A percentile compares a stretch with the other conserved stretches of the same genome.
phyloP scores from a whole-genome alignment of 2,113 vertebrate species.

The Bubalus kerabau region DNA sequence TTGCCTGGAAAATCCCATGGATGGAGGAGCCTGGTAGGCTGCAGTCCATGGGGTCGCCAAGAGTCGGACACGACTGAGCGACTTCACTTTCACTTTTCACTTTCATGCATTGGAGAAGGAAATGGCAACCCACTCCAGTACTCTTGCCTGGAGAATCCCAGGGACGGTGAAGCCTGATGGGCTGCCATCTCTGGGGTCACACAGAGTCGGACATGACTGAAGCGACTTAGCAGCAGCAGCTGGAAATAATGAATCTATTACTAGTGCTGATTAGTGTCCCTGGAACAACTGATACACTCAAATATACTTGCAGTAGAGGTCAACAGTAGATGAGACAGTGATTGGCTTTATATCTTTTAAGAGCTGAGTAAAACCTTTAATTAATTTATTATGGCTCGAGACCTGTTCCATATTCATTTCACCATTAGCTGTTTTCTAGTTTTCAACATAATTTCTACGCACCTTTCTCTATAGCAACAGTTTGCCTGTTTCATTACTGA shows the following conservation, averaged over 20 bases:
- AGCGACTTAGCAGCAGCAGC: too few relatives aligned
- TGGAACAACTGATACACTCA: background rate
- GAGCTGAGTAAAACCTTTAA: conserved; percentile 23
- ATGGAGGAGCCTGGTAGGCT: too few relatives aligned
- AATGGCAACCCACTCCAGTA: too few relatives aligned
- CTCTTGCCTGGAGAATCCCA: too few relatives aligned
- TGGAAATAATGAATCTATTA: conserved; percentile 2
- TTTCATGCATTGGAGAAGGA: too few relatives aligned
- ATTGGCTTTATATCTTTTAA: conserved; percentile 32
- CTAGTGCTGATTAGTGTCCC: background rate
- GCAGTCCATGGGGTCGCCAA: too few relatives aligned
- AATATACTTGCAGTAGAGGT: background rate
- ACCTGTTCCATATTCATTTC: background rate
- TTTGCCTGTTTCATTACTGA: background rate
- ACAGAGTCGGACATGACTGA: too few relatives aligned
- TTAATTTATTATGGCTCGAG: background rate
- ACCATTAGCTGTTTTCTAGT: background rate
- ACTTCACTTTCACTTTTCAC: too few relatives aligned
- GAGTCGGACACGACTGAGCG: too few relatives aligned
- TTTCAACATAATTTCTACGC: background rate
- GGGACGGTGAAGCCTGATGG: too few relatives aligned
- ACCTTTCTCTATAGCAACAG: background rate
- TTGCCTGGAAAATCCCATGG: too few relatives aligned
- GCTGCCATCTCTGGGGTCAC: too few relatives aligned
- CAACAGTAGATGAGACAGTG: background rate